Percentiles rank a stretch among this genome's conserved stretches.
These are phyloP conservation scores for Trissolcus japonicus DNA, from an alignment of 2,888 invertebrate genomes.

Conservation along the genomic window DNA sequence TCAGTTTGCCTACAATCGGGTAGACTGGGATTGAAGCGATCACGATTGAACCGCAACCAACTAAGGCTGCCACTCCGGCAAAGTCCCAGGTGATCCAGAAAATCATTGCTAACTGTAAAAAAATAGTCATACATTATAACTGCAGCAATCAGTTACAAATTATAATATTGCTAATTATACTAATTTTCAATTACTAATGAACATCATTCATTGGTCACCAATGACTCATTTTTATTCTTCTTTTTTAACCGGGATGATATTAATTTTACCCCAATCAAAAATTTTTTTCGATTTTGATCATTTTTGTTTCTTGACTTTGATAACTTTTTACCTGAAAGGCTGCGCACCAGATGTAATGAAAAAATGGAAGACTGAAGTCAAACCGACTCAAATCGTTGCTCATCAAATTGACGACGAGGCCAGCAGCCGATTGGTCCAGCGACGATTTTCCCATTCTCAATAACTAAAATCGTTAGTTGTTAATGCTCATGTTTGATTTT, in stretches of 20 bases:
- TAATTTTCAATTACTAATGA: no score
- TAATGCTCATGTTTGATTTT: no score
- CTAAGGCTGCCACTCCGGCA: slow-evolving; percentile 42
- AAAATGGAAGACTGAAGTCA: slow-evolving; percentile 77
- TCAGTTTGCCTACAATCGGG: slow-evolving; percentile 30
- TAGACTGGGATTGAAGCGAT: slow-evolving; percentile 24
- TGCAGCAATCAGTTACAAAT: no score
- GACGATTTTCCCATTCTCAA: slow-evolving; percentile 84
- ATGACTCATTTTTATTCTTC: no score
- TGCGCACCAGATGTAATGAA: slow-evolving; percentile 37
- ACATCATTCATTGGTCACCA: no score
- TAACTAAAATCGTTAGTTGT: slow-evolving; percentile 77
- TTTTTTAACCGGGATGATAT: no score
- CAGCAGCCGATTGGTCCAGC: slow-evolving; percentile 85
- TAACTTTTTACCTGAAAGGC: slow-evolving; percentile 36
- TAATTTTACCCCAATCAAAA: no score
- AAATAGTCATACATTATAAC: no score
- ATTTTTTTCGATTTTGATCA: no score
- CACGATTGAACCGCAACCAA: slow-evolving; percentile 27
- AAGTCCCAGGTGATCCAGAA: slow-evolving; percentile 26
- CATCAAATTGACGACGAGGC: slow-evolving; percentile 93
- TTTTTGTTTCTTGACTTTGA: no score
- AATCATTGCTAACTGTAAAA: slow-evolving; percentile 12
- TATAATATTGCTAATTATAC: no score
- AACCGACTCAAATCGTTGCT: slow-evolving; percentile 96